Evolutionary conservation across 2,797 vertebrate species (phyloP), one percentile per base, ranked within the genome.

Genomic region (Propithecus deckenii): DNA sequence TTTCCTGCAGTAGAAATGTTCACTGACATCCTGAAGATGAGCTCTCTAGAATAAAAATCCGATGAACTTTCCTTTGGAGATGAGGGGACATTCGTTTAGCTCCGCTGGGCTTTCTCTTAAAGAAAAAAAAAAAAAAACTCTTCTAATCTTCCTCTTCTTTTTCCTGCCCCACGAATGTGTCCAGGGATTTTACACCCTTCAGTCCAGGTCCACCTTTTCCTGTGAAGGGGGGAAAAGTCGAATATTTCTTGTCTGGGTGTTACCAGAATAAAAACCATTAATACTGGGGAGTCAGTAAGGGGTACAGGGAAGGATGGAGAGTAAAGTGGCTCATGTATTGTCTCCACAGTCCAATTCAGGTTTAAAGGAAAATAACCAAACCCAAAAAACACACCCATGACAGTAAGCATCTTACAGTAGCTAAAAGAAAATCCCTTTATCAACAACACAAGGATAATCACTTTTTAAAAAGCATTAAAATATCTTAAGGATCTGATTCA

Each of bases 1-100:
- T 99, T 99, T 98, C 98, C 98, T 99, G 98, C 98, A 98, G 98
- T 98, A 89, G 99, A 99, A 99, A 98, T 99, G 98, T 99, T 99
- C 99, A 99, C 98, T 99, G 99, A 99, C 99, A 99, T 99, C 99
- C 99, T 99, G 99, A 99, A 99, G 98, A 99, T 98, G 97, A 98
- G 98, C 98, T 98, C 98, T 98, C 98, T 99, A 98, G 98, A 98
- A 98, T 99, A 99, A 99, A 99, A 99, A 99, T 98, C 98, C 97
- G 98, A 99, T 99, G 98, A 99, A 99, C 98, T 99, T 99, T 98
- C 97, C 98, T 99, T 98, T 98, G 98, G 96, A 99, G 98, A 99
- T 99, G 98, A 98, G 99, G 98, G 99, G 99, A 99, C 99, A 99
- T 99, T 99, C 99, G 99, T 99, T 99, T 99, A 98, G 98, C 98